A percentile compares a stretch with the other conserved stretches of the same genome.
These are phyloP conservation scores for Drosophila neotestacea DNA, from an alignment of 2,888 invertebrate species.

Conservation along the genomic window DNA sequence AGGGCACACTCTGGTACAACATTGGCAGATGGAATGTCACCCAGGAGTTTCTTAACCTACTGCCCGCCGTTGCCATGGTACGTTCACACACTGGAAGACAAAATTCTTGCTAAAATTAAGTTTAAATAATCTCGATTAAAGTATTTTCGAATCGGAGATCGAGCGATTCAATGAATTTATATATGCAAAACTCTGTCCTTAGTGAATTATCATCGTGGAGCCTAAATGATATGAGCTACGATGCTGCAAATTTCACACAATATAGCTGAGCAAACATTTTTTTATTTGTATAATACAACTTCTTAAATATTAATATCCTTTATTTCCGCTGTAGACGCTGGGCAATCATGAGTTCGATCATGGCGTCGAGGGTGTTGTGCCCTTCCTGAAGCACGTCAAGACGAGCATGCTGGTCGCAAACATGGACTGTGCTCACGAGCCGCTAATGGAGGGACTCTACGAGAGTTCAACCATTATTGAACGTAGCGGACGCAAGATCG, in stretches of 20 bases:
- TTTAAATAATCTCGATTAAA: too few relatives aligned
- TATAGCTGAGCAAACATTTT: too few relatives aligned
- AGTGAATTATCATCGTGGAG: too few relatives aligned
- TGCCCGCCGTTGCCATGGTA: slow-evolving; percentile 92
- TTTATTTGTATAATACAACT: too few relatives aligned
- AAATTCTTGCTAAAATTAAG: too few relatives aligned
- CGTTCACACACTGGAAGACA: not conserved
- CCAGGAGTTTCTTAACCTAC: slow-evolving; percentile 90
- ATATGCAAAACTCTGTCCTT: too few relatives aligned
- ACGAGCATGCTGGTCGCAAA: slow-evolving; percentile 90
- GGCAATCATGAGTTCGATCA: slow-evolving; percentile 96
- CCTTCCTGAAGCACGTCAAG: slow-evolving; percentile 88
- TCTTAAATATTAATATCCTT: not conserved
- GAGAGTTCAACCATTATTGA: slow-evolving; percentile 88
- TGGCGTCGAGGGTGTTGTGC: slow-evolving; percentile 89
- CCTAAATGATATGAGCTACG: too few relatives aligned
- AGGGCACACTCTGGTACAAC: slow-evolving; percentile 94
- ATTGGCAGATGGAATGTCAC: slow-evolving; percentile 91
- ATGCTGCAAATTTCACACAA: too few relatives aligned
- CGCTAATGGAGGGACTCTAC: slow-evolving; percentile 88
- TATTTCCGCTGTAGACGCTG: slow-evolving; percentile 87
- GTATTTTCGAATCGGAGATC: too few relatives aligned
- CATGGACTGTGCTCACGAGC: slow-evolving; percentile 90
- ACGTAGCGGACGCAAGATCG: slow-evolving; percentile 89
- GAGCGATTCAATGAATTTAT: too few relatives aligned